Evolutionary conservation across 2,888 invertebrate species (phyloP).

Genomic region (Azorinus chamasolen): DNA sequence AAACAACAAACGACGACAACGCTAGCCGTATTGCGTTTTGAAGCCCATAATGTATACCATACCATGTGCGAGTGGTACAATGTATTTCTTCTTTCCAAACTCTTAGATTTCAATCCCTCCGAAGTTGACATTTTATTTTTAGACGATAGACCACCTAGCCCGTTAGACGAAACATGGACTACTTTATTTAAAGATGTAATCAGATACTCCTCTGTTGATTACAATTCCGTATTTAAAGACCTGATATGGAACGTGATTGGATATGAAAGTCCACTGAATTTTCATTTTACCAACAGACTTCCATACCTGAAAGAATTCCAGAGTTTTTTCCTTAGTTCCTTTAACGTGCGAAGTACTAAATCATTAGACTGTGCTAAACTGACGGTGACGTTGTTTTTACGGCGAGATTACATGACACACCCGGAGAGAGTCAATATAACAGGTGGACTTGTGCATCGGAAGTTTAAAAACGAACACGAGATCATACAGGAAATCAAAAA

Average conservation of each 20-base stretch:
- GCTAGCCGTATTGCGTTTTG: constrained; percentile 49
- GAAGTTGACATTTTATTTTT: constrained; percentile 43
- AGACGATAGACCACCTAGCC: constrained; percentile 54
- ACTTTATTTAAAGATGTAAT: constrained; percentile 42
- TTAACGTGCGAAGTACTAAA: constrained; percentile 9
- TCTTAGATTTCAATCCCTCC: constrained; percentile 38
- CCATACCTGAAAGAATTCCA: constrained; percentile 48
- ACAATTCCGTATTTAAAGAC: constrained; percentile 30
- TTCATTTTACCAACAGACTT: constrained; percentile 34
- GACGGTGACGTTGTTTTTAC: constrained; percentile 44
- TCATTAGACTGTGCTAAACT: constrained; percentile 40
- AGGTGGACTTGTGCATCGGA: constrained; percentile 48
- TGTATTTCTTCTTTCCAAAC: constrained; percentile 43
- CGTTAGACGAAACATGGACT: constrained; percentile 56
- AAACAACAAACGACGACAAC: constrained; percentile 17
- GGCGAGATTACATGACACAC: constrained; percentile 55
- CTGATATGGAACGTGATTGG: constrained; percentile 62
- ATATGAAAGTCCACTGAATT: constrained; percentile 62
- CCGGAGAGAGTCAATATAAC: constrained; percentile 41
- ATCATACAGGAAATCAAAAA: constrained; percentile 23
- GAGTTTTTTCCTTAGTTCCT: constrained; percentile 43
- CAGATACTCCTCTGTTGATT: constrained; percentile 28
- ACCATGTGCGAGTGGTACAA: constrained; percentile 64
- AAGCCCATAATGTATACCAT: constrained; percentile 64
- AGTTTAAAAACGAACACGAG: constrained; percentile 56